A percentile compares a stretch with the other conserved stretches of the same genome.
Conservation (phyloP, 2,888 invertebrate species). For the Caenorhabditis zanzibari region DNA sequence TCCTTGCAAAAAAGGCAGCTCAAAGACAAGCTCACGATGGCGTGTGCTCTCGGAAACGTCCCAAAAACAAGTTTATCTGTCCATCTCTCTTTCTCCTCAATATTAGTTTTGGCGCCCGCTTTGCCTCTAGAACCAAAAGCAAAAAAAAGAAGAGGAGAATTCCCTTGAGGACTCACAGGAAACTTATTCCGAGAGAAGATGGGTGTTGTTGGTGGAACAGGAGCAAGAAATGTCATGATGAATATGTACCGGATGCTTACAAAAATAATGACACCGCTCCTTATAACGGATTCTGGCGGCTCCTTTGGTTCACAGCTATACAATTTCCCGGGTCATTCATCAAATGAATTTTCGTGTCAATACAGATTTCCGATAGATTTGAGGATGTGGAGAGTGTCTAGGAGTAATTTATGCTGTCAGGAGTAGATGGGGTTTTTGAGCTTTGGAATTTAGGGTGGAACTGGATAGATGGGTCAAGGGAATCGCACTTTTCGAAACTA, state of each 20-base stretch:
- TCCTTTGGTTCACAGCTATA: conserved; percentile 18
- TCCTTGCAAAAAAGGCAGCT: conserved; percentile 13
- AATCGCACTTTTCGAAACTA: too few relatives aligned
- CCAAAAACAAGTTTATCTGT: conserved; percentile 67
- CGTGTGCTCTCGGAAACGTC: conserved; percentile 58
- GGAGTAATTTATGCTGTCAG: too few relatives aligned
- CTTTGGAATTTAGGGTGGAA: background rate
- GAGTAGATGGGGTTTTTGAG: too few relatives aligned
- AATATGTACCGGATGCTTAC: conserved; percentile 53
- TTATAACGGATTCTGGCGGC: background rate
- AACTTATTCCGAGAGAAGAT: conserved; percentile 35
- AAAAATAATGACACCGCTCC: conserved; percentile 42
- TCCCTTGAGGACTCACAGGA: conserved; percentile 50
- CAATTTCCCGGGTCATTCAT: conserved; percentile 42
- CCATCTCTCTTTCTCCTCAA: conserved; percentile 61
- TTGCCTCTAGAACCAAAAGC: conserved; percentile 9
- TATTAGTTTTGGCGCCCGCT: conserved; percentile 64
- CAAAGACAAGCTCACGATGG: conserved; percentile 35
- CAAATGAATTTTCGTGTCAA: conserved; percentile 15
- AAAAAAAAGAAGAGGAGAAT: conserved; percentile 2
- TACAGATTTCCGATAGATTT: background rate
- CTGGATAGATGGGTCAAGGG: background rate
- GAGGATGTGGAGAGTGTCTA: background rate
- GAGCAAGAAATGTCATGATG: conserved; percentile 45
- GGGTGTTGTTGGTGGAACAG: conserved; percentile 13